Conservation (phyloP, 2,113 vertebrate genomes). For the Euleptes europaea region DNA sequence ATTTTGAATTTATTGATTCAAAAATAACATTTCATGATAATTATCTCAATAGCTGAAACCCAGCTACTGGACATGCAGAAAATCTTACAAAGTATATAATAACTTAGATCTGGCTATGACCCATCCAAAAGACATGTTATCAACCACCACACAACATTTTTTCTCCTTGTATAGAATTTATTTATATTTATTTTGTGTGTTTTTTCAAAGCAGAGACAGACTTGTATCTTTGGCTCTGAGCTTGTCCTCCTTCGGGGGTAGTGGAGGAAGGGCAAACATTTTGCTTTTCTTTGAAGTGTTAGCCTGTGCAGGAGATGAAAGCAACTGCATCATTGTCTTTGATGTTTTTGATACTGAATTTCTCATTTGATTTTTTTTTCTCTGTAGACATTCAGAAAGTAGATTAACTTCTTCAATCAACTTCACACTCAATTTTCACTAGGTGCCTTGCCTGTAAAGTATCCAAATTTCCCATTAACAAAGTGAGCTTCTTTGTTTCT, state of each 20-base stretch:
- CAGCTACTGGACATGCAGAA: neutral
- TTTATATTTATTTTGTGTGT: conserved; percentile 34
- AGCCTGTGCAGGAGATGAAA: conserved; percentile 77
- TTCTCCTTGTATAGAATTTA: conserved; percentile 32
- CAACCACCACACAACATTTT: neutral
- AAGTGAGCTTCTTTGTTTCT: conserved; percentile 32
- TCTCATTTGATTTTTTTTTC: conserved; percentile 74
- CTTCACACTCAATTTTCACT: conserved; percentile 56
- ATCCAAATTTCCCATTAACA: conserved; percentile 52
- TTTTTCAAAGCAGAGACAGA: conserved; percentile 58
- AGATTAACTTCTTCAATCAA: conserved; percentile 70
- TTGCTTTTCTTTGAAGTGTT: conserved; percentile 79
- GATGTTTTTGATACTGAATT: conserved; percentile 81
- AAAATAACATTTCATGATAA: neutral
- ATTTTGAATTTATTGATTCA: no score
- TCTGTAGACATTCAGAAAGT: conserved; percentile 68
- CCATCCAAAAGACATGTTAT: neutral
- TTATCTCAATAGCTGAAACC: conserved; percentile 4
- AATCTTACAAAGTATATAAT: neutral
- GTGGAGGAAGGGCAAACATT: conserved; percentile 67
- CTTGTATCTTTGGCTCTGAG: conserved; percentile 57
- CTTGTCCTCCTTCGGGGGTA: conserved; percentile 63
- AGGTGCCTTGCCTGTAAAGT: conserved; percentile 65
- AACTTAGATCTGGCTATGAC: neutral
- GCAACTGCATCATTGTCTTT: conserved; percentile 78